These are phyloP conservation scores for Pinna nobilis DNA, from an alignment of 1,140 invertebrate species.

Conservation along the genomic window DNA sequence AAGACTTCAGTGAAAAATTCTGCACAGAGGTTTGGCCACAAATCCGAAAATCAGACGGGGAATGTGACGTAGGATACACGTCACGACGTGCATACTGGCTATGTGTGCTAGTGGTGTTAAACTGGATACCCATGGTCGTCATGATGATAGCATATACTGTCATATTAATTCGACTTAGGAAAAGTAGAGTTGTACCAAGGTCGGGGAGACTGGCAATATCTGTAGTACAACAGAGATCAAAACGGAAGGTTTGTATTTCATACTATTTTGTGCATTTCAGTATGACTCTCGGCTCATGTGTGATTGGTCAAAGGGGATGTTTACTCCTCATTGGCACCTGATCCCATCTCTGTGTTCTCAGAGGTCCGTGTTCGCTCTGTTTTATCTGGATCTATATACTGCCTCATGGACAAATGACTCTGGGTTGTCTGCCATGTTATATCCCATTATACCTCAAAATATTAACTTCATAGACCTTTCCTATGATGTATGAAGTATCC, in stretches of 20 bases:
- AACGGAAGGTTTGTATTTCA: slow-evolving; percentile 66
- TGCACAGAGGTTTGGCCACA: slow-evolving; percentile 65
- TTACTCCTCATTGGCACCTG: no score
- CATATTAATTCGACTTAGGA: slow-evolving; percentile 71
- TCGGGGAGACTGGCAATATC: slow-evolving; percentile 50
- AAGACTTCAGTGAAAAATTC: slow-evolving; percentile 60
- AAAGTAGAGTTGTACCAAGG: slow-evolving; percentile 53
- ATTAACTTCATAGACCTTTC: no score
- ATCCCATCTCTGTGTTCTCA: no score
- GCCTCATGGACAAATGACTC: no score
- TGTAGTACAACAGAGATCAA: slow-evolving; percentile 58
- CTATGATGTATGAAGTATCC: no score
- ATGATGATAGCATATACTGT: slow-evolving; percentile 75
- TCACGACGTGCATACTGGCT: slow-evolving; percentile 73
- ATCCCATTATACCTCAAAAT: no score
- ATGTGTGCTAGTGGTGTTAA: slow-evolving; percentile 73
- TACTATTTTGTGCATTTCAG: no score
- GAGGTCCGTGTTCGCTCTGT: no score
- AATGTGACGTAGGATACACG: slow-evolving; percentile 52
- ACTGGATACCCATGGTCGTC: slow-evolving; percentile 76
- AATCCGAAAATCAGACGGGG: slow-evolving; percentile 35
- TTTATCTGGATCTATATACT: no score
- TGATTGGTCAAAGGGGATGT: no score
- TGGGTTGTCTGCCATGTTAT: no score
- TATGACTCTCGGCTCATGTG: no score